phyloP scores from a whole-genome alignment of 2,797 vertebrate species.

The Sorex maritimensis region DNA sequence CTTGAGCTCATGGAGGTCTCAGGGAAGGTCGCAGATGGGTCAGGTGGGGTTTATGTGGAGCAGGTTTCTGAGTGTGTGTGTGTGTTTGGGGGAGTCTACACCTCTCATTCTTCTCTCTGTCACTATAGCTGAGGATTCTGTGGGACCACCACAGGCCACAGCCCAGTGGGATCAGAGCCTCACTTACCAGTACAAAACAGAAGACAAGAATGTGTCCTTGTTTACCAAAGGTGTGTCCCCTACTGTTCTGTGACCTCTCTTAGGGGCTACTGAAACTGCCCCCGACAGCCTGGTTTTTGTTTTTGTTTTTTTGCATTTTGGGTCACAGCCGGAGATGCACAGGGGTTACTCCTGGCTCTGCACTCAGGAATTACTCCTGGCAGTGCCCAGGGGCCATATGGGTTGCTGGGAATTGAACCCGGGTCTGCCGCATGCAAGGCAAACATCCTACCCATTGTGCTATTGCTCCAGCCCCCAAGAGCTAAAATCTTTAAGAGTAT shows the following conservation, averaged over 20 bases:
- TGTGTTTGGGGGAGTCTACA: not conserved
- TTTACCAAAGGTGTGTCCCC: constrained; percentile 96
- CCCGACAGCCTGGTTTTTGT: not conserved
- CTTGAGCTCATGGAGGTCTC: not conserved
- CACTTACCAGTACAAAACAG: constrained; percentile 96
- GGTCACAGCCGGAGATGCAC: no score
- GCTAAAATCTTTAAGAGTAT: no score
- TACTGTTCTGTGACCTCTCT: constrained; percentile 87
- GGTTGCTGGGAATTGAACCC: no score
- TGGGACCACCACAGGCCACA: constrained; percentile 69
- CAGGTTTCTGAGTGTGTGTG: no score
- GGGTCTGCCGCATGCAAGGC: no score
- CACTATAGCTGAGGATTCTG: constrained; percentile 90
- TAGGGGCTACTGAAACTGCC: no score
- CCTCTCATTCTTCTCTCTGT: not conserved
- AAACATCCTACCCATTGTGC: no score
- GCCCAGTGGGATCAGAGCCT: constrained; percentile 83
- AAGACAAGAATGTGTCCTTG: constrained; percentile 95
- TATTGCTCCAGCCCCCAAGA: no score
- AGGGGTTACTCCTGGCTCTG: no score
- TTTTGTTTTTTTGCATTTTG: no score
- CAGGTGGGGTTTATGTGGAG: not conserved
- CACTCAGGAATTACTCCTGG: no score
- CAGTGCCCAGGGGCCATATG: no score
- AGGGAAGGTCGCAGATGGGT: not conserved